Evolutionary conservation across 2,888 invertebrate species (phyloP), one percentile per base, ranked within the genome.

Genomic region (Norana najaformis): DNA sequence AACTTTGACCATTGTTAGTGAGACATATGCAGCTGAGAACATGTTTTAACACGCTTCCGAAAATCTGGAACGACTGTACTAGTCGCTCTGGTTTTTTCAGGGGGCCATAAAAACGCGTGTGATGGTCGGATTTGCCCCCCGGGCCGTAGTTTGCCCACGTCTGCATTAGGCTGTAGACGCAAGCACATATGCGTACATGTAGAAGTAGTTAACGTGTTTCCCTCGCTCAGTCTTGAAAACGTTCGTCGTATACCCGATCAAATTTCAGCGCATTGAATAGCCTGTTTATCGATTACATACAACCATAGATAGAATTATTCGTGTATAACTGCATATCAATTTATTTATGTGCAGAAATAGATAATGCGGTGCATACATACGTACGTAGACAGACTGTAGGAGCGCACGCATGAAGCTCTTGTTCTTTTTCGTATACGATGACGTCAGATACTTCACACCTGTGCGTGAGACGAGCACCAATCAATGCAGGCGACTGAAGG

Each of bases 311-410:
- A 69, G 69, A 16, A 69, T n/a, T n/a, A 16, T 69, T 69, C 69
- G 69, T 8, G 8, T n/a, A n/a, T n/a, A n/a, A 69, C 69, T 69
- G 69, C 69, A 2, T 30, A n/a, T n/a, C 30, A 11, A 69, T 69
- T 69, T 69, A 69, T 69, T n/a, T n/a, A 69, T 69, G n/a, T n/a
- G n/a, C 69, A n/a, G 69, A 69, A 69, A 69, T 69, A 69, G 69
- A 69, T 69, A 69, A 69, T 69, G 30, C 69, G n/a, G 30, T 1
- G 30, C 30, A 8, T 6, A 11, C n/a, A 69, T 69, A 69, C 69
- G 69, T 69, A 69, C 69, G 69, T 69, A n/a, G 69, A 11, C n/a
- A 30, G 30, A 16, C 30, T n/a, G 11, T 69, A 69, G 30, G 6
- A 6, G 69, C 69, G 69, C 69, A 69, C n/a, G 69, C 69, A n/a